Conservation (phyloP, 2,113 vertebrate genomes). For the Indri indri region DNA sequence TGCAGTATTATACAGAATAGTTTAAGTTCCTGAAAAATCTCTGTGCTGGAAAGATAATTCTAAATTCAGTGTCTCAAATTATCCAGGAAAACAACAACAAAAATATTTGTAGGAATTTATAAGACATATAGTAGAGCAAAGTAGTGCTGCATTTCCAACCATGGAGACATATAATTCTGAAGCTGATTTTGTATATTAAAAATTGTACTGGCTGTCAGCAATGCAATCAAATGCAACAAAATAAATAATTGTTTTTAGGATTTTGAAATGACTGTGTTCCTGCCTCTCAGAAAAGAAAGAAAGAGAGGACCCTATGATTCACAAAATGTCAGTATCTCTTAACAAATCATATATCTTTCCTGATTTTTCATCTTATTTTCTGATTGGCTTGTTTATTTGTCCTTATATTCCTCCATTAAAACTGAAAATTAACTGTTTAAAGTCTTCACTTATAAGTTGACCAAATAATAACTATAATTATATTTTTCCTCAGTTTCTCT, state of each 20-base stretch:
- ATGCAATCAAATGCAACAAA: neutral
- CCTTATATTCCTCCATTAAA: neutral
- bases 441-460: neutral
- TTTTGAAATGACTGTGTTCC: neutral
- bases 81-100: neutral
- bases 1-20: no score
- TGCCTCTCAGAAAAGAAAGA: neutral
- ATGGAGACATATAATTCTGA: neutral
- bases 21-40: no score
- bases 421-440: neutral
- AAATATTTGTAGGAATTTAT: neutral
- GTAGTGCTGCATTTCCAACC: neutral
- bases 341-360: neutral
- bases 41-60: neutral
- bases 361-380: neutral
- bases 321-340: neutral
- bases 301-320: neutral
- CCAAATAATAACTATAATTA: neutral
- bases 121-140: neutral
- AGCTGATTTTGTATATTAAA: neutral
- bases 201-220: neutral
- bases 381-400: neutral
- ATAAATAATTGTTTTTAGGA: neutral
- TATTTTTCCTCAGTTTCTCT: conserved; percentile 18
- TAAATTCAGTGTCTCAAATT: neutral